Conservation (phyloP, 2,797 vertebrate species). For the Momotus momota region DNA sequence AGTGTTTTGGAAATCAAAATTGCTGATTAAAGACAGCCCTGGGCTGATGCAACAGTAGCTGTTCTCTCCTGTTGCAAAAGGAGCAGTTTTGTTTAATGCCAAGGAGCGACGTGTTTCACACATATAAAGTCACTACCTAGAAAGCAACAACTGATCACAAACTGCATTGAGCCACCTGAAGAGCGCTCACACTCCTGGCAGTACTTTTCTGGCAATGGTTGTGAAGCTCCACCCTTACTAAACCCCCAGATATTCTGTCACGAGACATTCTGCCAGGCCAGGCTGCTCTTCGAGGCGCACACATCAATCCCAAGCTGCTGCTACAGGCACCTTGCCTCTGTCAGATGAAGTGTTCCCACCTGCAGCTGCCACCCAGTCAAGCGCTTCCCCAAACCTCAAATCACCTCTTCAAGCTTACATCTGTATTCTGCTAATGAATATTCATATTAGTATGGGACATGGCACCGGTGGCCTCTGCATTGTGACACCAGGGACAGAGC, state of each 20-base stretch:
- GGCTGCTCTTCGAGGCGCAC: conserved; percentile 28
- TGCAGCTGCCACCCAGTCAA: conserved; percentile 63
- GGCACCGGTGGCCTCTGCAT: conserved; percentile 1
- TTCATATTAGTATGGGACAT: background rate
- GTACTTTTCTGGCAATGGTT: background rate
- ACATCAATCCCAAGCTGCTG: conserved; percentile 58
- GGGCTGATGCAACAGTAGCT: background rate
- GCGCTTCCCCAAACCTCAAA: conserved; percentile 27
- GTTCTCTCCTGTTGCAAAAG: background rate
- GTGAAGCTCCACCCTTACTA: conserved; percentile 75
- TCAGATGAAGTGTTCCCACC: conserved; percentile 21
- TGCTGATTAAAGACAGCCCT: background rate
- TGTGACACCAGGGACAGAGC: background rate
- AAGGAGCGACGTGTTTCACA: background rate
- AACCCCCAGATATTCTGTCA: conserved; percentile 58
- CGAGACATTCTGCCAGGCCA: conserved; percentile 61
- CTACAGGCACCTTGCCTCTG: conserved; percentile 44
- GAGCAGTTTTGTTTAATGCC: background rate
- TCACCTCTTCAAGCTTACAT: conserved; percentile 47
- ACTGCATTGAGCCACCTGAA: conserved; percentile 46
- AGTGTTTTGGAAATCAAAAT: background rate
- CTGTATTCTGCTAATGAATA: background rate
- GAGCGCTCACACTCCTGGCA: conserved; percentile 34
- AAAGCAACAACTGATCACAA: conserved; percentile 55
- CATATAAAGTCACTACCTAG: background rate